Evolutionary conservation across 37 sponge, comb jelly and placozoan genomes (phyloP).

Genomic region (Agelas oroides): DNA sequence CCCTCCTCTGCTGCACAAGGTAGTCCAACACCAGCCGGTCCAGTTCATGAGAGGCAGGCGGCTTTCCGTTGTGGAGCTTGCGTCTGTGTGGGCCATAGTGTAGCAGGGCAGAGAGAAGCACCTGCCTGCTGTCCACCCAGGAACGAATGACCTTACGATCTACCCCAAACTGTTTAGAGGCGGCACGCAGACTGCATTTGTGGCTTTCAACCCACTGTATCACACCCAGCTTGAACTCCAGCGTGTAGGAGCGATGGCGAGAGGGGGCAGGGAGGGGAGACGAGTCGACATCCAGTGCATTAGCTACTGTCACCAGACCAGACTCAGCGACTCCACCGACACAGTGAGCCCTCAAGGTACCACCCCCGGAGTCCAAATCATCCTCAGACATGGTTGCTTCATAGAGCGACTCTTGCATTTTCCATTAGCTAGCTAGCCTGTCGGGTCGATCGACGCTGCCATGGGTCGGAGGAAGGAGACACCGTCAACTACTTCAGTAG

Average conservation of each 20-base stretch:
- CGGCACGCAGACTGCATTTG: slow-evolving; percentile 53
- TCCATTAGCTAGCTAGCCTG: too few species aligned
- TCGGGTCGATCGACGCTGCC: too few species aligned
- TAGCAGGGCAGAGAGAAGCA: slow-evolving; percentile 14
- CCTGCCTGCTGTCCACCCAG: slow-evolving; percentile 45
- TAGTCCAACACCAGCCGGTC: slow-evolving; percentile 64
- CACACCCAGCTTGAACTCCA: slow-evolving; percentile 82
- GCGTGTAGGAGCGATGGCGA: slow-evolving; percentile 61
- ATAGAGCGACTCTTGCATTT: too few species aligned
- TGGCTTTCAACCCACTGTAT: slow-evolving; percentile 69
- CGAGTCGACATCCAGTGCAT: too few species aligned
- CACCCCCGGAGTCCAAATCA: too few species aligned
- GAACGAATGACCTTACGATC: slow-evolving; percentile 65
- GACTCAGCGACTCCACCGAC: too few species aligned
- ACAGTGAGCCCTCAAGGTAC: too few species aligned
- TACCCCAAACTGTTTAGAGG: slow-evolving; percentile 71
- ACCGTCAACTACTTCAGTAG: too few species aligned
- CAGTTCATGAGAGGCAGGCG: slow-evolving; percentile 61
- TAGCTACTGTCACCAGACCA: too few species aligned
- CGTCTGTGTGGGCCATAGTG: slow-evolving; percentile 46
- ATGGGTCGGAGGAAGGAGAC: too few species aligned
- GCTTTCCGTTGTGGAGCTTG: slow-evolving; percentile 53
- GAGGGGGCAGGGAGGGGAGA: too few species aligned
- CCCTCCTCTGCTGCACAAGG: slow-evolving; percentile 6
- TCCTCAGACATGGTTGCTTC: too few species aligned